These are phyloP conservation scores for Drosophila triauraria DNA, from an alignment of 1,140 invertebrate species.

Conservation along the genomic window DNA sequence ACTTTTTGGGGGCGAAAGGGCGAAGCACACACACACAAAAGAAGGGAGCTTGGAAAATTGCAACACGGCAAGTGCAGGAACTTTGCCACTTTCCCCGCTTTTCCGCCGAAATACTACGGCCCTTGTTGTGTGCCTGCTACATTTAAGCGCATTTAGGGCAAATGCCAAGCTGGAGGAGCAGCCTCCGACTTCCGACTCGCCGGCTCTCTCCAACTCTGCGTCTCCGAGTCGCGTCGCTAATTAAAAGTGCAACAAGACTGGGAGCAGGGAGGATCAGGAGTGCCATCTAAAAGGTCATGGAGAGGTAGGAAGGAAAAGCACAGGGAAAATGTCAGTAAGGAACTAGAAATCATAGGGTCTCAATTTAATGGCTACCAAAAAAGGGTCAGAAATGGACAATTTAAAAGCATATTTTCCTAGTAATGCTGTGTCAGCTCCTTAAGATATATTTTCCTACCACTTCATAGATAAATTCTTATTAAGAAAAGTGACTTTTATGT, in stretches of 20 bases:
- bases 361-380: too few relatives aligned
- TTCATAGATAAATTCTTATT: too few relatives aligned
- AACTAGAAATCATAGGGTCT: not conserved
- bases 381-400: too few relatives aligned
- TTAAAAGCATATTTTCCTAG: too few relatives aligned
- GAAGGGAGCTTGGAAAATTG: conserved; percentile 28
- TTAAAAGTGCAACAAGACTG: conserved; percentile 79
- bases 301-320: not conserved
- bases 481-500: too few relatives aligned
- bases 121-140: conserved; percentile 42
- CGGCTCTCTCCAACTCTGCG: conserved; percentile 1
- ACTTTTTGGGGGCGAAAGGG: conserved; percentile 13
- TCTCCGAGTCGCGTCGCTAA: conserved; percentile 68
- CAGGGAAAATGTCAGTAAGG: not conserved
- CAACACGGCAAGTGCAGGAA: conserved; percentile 56
- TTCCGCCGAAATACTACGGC: conserved; percentile 16
- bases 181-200: conserved; percentile 24
- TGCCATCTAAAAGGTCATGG: conserved; percentile 12
- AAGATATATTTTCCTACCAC: too few relatives aligned
- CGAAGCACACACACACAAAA: conserved; percentile 10
- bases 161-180: conserved; percentile 48
- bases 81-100: conserved; percentile 20
- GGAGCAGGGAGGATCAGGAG: conserved; percentile 3
- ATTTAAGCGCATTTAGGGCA: conserved; percentile 80
- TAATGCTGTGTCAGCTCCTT: too few relatives aligned